phyloP scores from a whole-genome alignment of 1,140 invertebrate genomes.

The Macrotrachela quadricornifera region DNA sequence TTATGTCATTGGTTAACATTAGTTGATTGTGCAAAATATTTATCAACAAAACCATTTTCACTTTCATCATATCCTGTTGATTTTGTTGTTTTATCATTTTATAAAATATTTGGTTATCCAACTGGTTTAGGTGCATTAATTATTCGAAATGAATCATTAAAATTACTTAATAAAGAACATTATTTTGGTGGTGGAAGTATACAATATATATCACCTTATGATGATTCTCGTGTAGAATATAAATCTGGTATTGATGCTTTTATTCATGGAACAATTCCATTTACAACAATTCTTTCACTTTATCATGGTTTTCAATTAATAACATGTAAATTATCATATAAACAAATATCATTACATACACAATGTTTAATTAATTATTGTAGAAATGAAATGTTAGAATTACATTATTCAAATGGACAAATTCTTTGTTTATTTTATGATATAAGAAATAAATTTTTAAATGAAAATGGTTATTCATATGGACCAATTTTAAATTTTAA shows the following conservation, averaged over 20 bases:
- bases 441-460: constrained; percentile 64
- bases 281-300: constrained; percentile 8
- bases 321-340: constrained; percentile 10
- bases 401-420: constrained; percentile 56
- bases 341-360: background rate
- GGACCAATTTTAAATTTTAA: constrained; percentile 75
- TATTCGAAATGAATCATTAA: constrained; percentile 21
- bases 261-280: constrained; percentile 5
- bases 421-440: constrained; percentile 60
- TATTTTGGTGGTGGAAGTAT: constrained; percentile 84
- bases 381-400: constrained; percentile 68
- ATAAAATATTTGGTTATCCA: constrained; percentile 93
- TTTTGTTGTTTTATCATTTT: constrained; percentile 77
- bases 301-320: constrained; percentile 14
- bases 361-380: constrained; percentile 72
- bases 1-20: constrained; percentile 63
- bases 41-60: constrained; percentile 46
- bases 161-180: constrained; percentile 21
- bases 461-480: constrained; percentile 51
- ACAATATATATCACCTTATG: constrained; percentile 47
- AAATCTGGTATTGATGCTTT: constrained; percentile 3
- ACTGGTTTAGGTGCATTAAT: constrained; percentile 40
- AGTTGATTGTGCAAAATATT: constrained; percentile 51
- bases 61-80: constrained; percentile 39
- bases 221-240: constrained; percentile 40